A percentile compares a stretch with the other conserved stretches of the same genome.
Conservation (phyloP, 2,888 invertebrate genomes). For the Drosophila dives region DNA sequence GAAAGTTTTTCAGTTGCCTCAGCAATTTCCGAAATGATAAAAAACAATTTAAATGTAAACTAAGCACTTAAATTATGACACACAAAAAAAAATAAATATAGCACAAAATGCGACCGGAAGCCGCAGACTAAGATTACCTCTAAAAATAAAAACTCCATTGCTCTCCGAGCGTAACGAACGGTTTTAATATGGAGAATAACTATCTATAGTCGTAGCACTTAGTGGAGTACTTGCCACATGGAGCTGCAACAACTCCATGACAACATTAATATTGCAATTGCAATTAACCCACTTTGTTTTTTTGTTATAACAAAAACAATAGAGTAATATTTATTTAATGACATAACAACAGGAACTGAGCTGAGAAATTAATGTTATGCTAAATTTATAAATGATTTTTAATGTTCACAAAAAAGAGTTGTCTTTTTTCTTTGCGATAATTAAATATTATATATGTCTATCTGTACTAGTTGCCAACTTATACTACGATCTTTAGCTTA, state of each 20-base stretch:
- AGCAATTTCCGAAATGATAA: constrained; percentile 14
- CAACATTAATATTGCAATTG: constrained; percentile 50
- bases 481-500: no score
- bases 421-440: background rate
- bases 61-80: constrained; percentile 56
- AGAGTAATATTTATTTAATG: constrained; percentile 12
- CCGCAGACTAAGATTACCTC: constrained; percentile 40
- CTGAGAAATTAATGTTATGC: constrained; percentile 52
- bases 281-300: constrained; percentile 68
- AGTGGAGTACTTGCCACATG: constrained; percentile 44
- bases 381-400: constrained; percentile 15
- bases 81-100: constrained; percentile 24
- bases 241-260: constrained; percentile 43
- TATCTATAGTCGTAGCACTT: constrained; percentile 19
- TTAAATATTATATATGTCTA: background rate
- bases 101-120: constrained; percentile 68
- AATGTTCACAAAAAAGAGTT: background rate
- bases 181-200: constrained; percentile 64
- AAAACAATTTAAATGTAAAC: constrained; percentile 58
- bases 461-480: no score
- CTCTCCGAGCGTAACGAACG: constrained; percentile 70
- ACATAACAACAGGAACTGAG: constrained; percentile 17
- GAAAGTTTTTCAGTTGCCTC: constrained; percentile 47
- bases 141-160: constrained; percentile 14
- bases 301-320: background rate